Evolutionary conservation across 1,140 invertebrate species (phyloP), one percentile per base, ranked within the genome.

Genomic region (Drosophila willistoni): DNA sequence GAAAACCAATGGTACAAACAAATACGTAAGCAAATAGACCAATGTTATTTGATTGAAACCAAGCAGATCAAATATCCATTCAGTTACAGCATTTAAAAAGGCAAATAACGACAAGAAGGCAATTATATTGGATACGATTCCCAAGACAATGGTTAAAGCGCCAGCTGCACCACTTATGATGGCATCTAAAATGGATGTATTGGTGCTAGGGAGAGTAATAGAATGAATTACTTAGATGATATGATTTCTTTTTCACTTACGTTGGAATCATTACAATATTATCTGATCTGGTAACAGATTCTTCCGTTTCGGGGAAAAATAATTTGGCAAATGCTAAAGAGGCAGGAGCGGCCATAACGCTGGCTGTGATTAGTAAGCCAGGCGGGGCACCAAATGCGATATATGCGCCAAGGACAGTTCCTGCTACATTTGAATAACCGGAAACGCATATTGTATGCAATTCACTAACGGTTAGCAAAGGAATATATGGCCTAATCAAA

Each of bases 281-380:
- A 17, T 96, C 93, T 0, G 94, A 93, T 1, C 93, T 94, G 1
- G 97, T 96, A 62, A 94, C 91, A 0, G 95, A 95, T 64, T 95
- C 93, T 84, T 96, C 95, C 0, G 95, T 96, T 93, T 99, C 98
- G 0, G 98, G 98, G 92, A 96, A 97, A 73, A 98, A 94, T 5
- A 99, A 92, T 92, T 99, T 99, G 1, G 97, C 94, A 69, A 95
- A 96, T 73, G 96, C 96, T 1, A 99, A 93, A 1, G 97, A 95
- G 17, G 96, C 97, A 0, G 98, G 97, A 4, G 98, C 98, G 1
- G 97, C 96, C 98, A 99, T 99, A 0, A 99, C 95, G 57, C 97
- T 97, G 0, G 98, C 97, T 0, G 97, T 96, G 42, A 99, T 94
- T 9, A 97, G 91, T 92, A 96, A 95, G 0, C 94, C 93, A 1